These are phyloP conservation scores for Oikopleura vanhoeffeni DNA, from an alignment of 23 tunicate species.

Conservation along the genomic window DNA sequence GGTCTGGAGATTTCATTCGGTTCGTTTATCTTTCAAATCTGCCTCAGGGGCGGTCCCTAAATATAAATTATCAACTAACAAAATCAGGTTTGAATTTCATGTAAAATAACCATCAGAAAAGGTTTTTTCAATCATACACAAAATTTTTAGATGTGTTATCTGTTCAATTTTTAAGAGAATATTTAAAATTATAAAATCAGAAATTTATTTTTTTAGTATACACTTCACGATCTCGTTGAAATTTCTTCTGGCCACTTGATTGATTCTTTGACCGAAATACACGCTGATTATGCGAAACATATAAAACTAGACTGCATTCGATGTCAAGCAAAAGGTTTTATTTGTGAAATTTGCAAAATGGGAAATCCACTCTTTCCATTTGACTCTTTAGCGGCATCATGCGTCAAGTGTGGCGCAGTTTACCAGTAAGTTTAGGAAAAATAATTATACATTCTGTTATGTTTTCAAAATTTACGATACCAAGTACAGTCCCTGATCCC, in stretches of 20 bases:
- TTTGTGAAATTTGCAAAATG: conserved; percentile 70
- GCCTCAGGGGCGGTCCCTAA: no score
- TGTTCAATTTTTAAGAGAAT: no score
- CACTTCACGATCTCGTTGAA: conserved; percentile 42
- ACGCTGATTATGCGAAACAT: conserved; percentile 41
- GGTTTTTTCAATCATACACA: no score
- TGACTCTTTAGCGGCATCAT: conserved; percentile 36
- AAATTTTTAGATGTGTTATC: no score
- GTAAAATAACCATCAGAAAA: no score
- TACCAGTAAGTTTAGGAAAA: conserved; percentile 47
- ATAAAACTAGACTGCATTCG: conserved; percentile 67
- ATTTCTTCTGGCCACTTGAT: conserved; percentile 24
- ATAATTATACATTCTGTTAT: background rate
- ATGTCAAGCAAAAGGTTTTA: conserved; percentile 30
- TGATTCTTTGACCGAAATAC: conserved; percentile 27
- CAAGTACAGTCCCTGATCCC: no score
- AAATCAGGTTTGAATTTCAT: no score
- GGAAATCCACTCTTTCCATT: conserved; percentile 70
- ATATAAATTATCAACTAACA: no score
- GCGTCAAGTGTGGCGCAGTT: conserved; percentile 53
- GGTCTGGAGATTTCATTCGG: no score
- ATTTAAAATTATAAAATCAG: no score
- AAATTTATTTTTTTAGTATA: no score
- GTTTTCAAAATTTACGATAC: background rate
- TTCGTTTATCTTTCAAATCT: no score